Base-by-base conservation (phyloP, 2,888 invertebrate species). In the Sycophila texana region DNA sequence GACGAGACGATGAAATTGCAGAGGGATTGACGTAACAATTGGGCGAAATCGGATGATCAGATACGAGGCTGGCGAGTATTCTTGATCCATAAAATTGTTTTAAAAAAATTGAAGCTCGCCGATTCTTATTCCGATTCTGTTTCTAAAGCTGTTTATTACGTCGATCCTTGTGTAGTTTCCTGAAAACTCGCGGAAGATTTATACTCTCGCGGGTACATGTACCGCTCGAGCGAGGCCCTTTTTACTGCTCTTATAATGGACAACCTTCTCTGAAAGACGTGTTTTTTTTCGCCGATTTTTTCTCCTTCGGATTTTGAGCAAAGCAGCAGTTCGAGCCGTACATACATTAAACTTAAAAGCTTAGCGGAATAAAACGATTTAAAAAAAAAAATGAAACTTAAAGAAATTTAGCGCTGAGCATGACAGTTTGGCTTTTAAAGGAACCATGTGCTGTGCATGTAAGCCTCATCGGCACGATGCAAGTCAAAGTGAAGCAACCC, bases 401-500 rank as follows among this genome's bases (percentile, higher is more conserved):
- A 63, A 63, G 20, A 14, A 5, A 77, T 22, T 49, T 73, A 80
- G 66, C 39, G 71, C 81, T 74, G 60, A 78, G 82, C 79, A 82
- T 82, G 82, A 71, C 39, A 39, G 72, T 74, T 77, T 79, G 49
- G 73, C 79, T 81, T 82, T 70, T 13, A 16, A 63, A 26, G 30
- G 14, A 73, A 61, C 75, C 66, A 66, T 60, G 53, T 66, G 58
- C 57, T 75, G 47, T 58, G 65, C 47, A 51, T 75, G 81, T 79
- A 81, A 79, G 79, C 67, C 70, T 74, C 77, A 72, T 76, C 60
- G 79, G 79, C 76, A 73, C 70, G 68, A 75, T 10, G 70, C 65
- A 79, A 61, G 14, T 74, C 74, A 79, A 39, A 39, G 39, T 39
- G 39, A 39, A 39, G 39, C 39, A 7, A 39, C 3, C 26, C 39